Conservation (phyloP, 2,113 vertebrate species). For the Petaurus breviceps region DNA sequence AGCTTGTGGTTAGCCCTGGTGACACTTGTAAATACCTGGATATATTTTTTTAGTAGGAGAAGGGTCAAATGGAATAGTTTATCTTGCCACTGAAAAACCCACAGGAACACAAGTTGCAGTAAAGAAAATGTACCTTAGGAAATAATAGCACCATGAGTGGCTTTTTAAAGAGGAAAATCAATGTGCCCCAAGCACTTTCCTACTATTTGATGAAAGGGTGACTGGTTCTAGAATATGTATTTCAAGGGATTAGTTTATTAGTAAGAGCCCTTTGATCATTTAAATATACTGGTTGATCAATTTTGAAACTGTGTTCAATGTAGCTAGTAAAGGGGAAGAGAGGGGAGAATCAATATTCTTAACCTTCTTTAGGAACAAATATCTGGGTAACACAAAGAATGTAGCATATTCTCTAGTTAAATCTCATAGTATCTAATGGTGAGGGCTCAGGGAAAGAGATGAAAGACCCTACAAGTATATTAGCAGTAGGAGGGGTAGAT, state of each 20-base stretch:
- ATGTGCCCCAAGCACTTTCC: not conserved
- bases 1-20: constrained; percentile 96
- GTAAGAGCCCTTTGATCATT: not conserved
- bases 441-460: not conserved
- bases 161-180: constrained; percentile 95
- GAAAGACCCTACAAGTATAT: not conserved
- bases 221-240: not conserved
- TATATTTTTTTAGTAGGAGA: constrained; percentile 99
- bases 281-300: not conserved
- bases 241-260: not conserved
- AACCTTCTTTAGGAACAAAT: not conserved
- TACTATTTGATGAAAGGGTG: not conserved
- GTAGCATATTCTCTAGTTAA: not conserved
- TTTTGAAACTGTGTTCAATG: not conserved
- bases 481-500: not conserved
- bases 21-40: constrained; percentile 99
- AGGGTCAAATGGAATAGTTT: constrained; percentile 98
- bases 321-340: not conserved
- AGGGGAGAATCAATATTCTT: not conserved
- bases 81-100: constrained; percentile 97
- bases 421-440: not conserved
- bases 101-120: constrained; percentile 97
- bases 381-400: not conserved
- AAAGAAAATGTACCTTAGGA: constrained; percentile 99
- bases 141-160: constrained; percentile 87